Evolutionary conservation across 64 coral and sea anemone species (phyloP).

Genomic region (Montipora cactus): DNA sequence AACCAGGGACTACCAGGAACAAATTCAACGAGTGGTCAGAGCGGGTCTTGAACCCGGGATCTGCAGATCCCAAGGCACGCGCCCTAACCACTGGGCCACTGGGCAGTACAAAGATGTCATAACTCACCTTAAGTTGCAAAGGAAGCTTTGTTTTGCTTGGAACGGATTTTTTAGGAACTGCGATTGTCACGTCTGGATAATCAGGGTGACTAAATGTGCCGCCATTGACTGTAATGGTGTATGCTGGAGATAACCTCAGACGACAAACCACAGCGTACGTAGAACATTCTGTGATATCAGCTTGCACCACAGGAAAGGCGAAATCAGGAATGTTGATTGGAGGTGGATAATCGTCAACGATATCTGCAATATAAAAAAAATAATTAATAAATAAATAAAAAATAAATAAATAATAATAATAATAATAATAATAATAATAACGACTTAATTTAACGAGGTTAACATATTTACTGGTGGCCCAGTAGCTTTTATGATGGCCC

Average conservation of each 20-base stretch:
- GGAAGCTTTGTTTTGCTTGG: conserved; percentile 18
- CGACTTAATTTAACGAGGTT: neutral
- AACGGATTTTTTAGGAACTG: conserved; percentile 32
- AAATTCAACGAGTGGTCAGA: no score
- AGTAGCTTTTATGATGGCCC: no score
- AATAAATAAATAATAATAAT: neutral
- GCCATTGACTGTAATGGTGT: conserved; percentile 21
- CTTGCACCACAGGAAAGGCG: conserved; percentile 46
- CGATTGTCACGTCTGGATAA: conserved; percentile 32
- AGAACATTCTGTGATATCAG: conserved; percentile 46
- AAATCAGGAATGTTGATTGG: conserved; percentile 8
- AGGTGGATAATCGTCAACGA: conserved; percentile 36
- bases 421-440: neutral
- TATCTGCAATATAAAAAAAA: conserved; percentile 17
- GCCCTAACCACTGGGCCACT: no score
- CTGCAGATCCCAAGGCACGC: no score
- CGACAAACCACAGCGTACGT: conserved; percentile 67
- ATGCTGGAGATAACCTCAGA: neutral
- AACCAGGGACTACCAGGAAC: no score
- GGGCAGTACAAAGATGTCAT: no score
- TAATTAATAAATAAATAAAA: no score
- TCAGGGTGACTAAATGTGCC: neutral
- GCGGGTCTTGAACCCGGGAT: no score
- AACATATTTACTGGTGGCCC: no score
- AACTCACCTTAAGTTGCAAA: conserved; percentile 15